A percentile compares a stretch with the other conserved stretches of the same genome.
Evolutionary conservation across 2,113 vertebrate genomes (phyloP).

Genomic region (Phyllostomus hastatus): DNA sequence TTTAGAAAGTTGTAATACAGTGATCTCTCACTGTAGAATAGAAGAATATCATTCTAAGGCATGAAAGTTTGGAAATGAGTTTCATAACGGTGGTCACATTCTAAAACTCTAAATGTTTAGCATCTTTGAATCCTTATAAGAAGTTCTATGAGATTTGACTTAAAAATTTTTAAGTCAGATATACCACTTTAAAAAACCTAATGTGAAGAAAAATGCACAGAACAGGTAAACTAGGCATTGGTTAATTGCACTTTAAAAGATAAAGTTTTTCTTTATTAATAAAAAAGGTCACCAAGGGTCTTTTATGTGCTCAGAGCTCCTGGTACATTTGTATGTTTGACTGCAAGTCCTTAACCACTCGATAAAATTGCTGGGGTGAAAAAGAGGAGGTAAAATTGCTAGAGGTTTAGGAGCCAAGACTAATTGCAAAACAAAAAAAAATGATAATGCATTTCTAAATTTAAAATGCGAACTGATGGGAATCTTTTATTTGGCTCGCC

Average conservation of each 20-base stretch:
- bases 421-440: conserved; percentile 32
- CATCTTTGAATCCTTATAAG: neutral
- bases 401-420: conserved; percentile 9
- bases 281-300: neutral
- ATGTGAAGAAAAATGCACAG: neutral
- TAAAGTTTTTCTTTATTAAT: conserved; percentile 33
- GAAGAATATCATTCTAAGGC: neutral
- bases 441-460: neutral
- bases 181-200: neutral
- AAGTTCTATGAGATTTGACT: neutral
- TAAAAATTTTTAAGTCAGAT: neutral
- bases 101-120: neutral
- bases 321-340: conserved; percentile 43
- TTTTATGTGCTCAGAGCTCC: conserved; percentile 8
- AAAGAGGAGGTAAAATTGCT: neutral
- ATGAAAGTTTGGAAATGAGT: neutral
- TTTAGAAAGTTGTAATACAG: neutral
- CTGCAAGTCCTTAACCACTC: conserved; percentile 52
- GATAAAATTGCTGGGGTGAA: conserved; percentile 38
- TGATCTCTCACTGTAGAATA: neutral
- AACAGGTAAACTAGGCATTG: conserved; percentile 8
- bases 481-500: neutral
- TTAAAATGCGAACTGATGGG: neutral
- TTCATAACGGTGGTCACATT: neutral
- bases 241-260: conserved; percentile 35